A percentile compares a stretch with the other conserved stretches of the same genome.
phyloP scores from a whole-genome alignment of 2,113 vertebrate genomes.

The Petroica traversi region DNA sequence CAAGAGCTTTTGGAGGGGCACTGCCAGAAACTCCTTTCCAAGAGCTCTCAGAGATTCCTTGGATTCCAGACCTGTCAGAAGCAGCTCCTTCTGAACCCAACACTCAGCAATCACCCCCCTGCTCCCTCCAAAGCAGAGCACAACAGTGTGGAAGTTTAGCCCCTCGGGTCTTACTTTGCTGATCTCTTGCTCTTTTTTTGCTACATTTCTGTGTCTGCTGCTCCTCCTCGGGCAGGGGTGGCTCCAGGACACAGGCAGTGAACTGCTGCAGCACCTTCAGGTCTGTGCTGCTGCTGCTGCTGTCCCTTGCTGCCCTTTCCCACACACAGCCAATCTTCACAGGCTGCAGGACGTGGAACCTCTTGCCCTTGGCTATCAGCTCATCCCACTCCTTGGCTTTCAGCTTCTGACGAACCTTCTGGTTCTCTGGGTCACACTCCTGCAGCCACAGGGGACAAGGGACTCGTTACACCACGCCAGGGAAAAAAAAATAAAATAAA shows the following conservation, averaged over 20 bases:
- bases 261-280: slow-evolving; percentile 81
- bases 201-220: slow-evolving; percentile 73
- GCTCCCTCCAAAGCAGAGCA: accelerated
- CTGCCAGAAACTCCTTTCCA: neutral
- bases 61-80: neutral
- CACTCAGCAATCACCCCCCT: neutral
- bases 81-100: neutral
- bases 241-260: slow-evolving; percentile 77
- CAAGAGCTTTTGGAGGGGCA: neutral
- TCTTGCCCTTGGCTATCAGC: slow-evolving; percentile 88
- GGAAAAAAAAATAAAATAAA: neutral
- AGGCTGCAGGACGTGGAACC: slow-evolving; percentile 85
- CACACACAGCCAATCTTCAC: slow-evolving; percentile 88
- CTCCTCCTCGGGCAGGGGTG: slow-evolving; percentile 69
- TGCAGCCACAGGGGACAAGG: slow-evolving; percentile 7
- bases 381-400: slow-evolving; percentile 98
- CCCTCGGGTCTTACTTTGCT: slow-evolving; percentile 79
- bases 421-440: slow-evolving; percentile 91
- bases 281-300: accelerated
- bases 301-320: slow-evolving; percentile 45
- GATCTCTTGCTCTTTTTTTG: slow-evolving; percentile 74
- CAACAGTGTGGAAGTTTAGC: accelerated
- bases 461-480: accelerated
- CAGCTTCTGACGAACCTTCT: slow-evolving; percentile 89
- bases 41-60: neutral